A percentile compares a stretch with the other conserved stretches of the same genome.
Evolutionary conservation across 2,797 vertebrate species (phyloP).

Genomic region (Enteromius mattozi): DNA sequence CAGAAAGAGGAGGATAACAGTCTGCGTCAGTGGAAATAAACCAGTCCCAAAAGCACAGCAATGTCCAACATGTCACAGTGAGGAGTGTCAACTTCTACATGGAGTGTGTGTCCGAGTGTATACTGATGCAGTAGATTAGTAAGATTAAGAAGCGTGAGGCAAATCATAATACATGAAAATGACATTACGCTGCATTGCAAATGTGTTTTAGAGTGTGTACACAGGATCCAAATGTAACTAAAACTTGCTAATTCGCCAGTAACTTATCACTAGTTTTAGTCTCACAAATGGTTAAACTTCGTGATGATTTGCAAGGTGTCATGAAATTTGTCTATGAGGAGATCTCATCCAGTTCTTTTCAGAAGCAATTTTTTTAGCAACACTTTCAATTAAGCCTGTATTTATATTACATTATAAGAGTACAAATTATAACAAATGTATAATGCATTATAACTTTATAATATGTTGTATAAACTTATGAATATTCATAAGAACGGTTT

Average conservation of each 20-base stretch:
- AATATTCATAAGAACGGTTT: too few species aligned
- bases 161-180: conserved; percentile 3
- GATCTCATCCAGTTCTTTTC: neutral
- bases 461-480: too few species aligned
- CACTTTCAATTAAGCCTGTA: too few species aligned
- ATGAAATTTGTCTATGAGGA: neutral
- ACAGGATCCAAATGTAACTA: conserved; percentile 14
- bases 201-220: neutral
- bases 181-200: neutral
- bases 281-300: neutral
- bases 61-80: conserved; percentile 59
- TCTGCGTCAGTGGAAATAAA: conserved; percentile 44
- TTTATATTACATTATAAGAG: too few species aligned
- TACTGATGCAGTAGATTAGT: conserved; percentile 29
- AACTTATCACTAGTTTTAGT: neutral
- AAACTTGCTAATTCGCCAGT: neutral
- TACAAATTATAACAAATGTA: too few species aligned
- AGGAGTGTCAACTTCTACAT: conserved; percentile 49
- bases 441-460: too few species aligned
- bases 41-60: conserved; percentile 68
- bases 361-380: too few species aligned
- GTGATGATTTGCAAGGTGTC: neutral
- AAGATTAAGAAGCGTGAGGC: conserved; percentile 5
- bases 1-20: conserved; percentile 24
- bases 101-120: conserved; percentile 17